Evolutionary conservation across 2,888 invertebrate species (phyloP), one percentile per base, ranked within the genome.

Genomic region (Brachyptera risi): DNA sequence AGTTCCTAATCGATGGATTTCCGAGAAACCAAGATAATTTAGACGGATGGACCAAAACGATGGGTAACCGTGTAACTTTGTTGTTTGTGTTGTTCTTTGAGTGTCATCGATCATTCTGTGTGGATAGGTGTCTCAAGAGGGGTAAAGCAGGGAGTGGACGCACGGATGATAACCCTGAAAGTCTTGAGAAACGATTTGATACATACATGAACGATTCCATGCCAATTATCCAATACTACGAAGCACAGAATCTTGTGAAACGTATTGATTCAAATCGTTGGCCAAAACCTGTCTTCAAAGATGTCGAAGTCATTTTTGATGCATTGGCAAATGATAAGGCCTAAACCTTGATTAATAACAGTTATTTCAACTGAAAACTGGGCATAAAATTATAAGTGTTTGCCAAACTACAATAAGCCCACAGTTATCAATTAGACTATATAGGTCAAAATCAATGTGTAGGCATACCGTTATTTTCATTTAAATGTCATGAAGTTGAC

Each of bases 1-100:
- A 87, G 61, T 99, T 98, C 75, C 82, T 99, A 5, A 88, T 99
- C 69, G 99, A 99, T 75, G 99, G 99, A 1, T 99, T 99, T 74
- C 99, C 99, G 13, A 83, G 99, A 23, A 99, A 99, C 76, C 84
- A 94, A 73, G 89, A 99, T 74, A 99, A 99, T 74, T 77, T 98
- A 64, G 88, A 94, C 56, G 99, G 99, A 5, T 99, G 99, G 99
- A 84, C 87, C 40, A 73, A 74, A 68, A 79, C 79, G 65, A 95
- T 99, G 91, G 78, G 84, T 0, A 86, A 86, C 23, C 95, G 95
- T 75, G 85, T 90, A 0, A 82, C 87, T 61, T 80, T 98, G 13
- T 82, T 89, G 65, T 95, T 92, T 73, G 92, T 98, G 1, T 76
- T 99, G 24, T 96, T 94, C 74, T 91, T 99, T 69, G 92, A 96